Evolutionary conservation across 2,888 invertebrate genomes (phyloP), one percentile per base, ranked within the genome.

Genomic region (Ichneumoninae sp.): DNA sequence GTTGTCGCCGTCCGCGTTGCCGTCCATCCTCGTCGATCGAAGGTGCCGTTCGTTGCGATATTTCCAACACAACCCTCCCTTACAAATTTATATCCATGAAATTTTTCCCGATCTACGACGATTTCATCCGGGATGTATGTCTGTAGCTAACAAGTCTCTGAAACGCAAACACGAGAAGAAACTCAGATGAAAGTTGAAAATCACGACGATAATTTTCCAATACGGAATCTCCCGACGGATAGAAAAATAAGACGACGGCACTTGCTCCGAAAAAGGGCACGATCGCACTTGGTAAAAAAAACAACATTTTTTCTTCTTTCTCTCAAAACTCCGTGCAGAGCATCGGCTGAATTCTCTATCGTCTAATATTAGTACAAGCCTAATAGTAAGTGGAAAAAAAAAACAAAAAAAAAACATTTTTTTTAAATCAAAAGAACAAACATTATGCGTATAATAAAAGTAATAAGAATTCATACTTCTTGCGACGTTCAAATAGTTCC

Each of bases 1-100:
- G 83, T 94, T 93, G 80, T 94, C 93, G 19, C 89, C 91, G 22
- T 93, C 93, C 7, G 89, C 86, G 85, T 89, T 91, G 87, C 85
- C 91, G 36, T 90, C 88, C 88, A 87, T 87, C 16, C 19, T n/a
- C 65, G 36, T 40, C 36, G 54, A 7, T 33, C 36, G 19, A 1
- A 54, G 66, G 8, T 83, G 40, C 60, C 65, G 19, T 26, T 3
- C 47, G 52, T 19, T 54, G 19, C 54, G 8, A 13, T 60, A 10
- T 76, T 54, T 19, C 36, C 10, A 57, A 40, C 22, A 26, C 57
- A 50, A 30, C 68, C 71, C 26, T 82, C 22, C 57, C 79, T 82
- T 75, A 82, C 79, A 82, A 85, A 82, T 73, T 79, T 54, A 71
- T 65, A 85, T 79, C 85, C 85, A 81, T 77, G 47, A 52, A 73